Evolutionary conservation across 2,888 invertebrate species (phyloP).

Genomic region (Cepaea hortensis): DNA sequence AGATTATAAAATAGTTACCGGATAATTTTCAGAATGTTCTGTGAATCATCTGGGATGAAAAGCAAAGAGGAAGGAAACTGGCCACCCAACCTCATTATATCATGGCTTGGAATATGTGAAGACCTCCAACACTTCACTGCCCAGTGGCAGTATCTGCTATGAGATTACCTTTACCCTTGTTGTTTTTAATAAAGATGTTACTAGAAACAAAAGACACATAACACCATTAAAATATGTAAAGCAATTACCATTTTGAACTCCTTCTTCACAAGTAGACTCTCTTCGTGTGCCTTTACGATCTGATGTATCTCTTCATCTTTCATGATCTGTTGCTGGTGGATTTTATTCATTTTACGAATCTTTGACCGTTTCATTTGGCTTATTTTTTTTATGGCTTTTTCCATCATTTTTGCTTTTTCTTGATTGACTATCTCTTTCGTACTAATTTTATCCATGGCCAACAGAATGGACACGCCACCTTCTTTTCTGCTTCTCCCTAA

Average conservation of each 20-base stretch:
- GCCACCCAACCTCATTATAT: no score
- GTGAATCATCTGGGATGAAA: no score
- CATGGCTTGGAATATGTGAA: no score
- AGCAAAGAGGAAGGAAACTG: no score
- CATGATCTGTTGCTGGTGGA: slow-evolving; percentile 44
- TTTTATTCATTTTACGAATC: slow-evolving; percentile 30
- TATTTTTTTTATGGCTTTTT: slow-evolving; percentile 49
- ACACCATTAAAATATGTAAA: background rate
- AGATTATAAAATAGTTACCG: no score
- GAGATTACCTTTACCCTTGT: background rate
- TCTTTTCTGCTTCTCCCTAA: slow-evolving; percentile 55
- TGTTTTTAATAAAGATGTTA: no score
- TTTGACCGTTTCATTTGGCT: slow-evolving; percentile 33
- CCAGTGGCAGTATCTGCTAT: background rate
- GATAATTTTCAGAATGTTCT: no score
- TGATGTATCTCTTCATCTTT: slow-evolving; percentile 47
- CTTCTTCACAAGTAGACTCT: slow-evolving; percentile 4
- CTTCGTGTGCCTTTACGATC: slow-evolving; percentile 41
- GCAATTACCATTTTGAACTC: slow-evolving; percentile 34
- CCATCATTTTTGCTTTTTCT: slow-evolving; percentile 52
- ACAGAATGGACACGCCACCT: slow-evolving; percentile 52
- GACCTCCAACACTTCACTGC: no score
- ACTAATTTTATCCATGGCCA: slow-evolving; percentile 52
- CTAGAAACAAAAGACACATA: no score
- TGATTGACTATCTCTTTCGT: slow-evolving; percentile 53